Percentiles rank a stretch among this genome's conserved stretches.
Conservation (phyloP, 1,140 invertebrate genomes). For the Drosophila ercepeae region DNA sequence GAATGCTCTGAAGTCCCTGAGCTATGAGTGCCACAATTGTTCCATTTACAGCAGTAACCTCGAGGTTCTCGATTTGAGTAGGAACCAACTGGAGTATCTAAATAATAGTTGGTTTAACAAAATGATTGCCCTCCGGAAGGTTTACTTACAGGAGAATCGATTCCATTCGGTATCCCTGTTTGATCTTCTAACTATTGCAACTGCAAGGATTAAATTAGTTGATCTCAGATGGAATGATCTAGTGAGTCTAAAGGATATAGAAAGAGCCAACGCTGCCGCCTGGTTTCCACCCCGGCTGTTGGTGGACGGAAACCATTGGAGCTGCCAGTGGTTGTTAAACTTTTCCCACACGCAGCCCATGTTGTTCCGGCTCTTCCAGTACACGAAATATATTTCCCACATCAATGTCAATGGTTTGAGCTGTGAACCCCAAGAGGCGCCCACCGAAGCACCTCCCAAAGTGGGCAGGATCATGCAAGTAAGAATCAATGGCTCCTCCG, state of each 20-base stretch:
- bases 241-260: constrained; percentile 22
- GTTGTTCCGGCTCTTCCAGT: constrained; percentile 69
- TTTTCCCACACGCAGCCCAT: constrained; percentile 68
- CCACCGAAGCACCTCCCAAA: constrained; percentile 1
- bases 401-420: constrained; percentile 80
- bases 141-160: constrained; percentile 52
- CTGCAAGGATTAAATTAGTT: constrained; percentile 12
- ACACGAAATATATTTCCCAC: constrained; percentile 75
- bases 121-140: constrained; percentile 31
- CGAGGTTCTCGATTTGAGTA: constrained; percentile 56
- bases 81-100: constrained; percentile 50
- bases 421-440: constrained; percentile 47
- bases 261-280: neutral
- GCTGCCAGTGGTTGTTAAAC: constrained; percentile 74
- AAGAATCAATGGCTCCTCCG: constrained; percentile 6
- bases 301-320: constrained; percentile 77
- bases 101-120: constrained; percentile 50
- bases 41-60: constrained; percentile 8
- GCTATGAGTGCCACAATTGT: neutral
- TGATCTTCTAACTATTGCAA: constrained; percentile 32
- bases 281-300: constrained; percentile 40
- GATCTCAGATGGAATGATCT: constrained; percentile 62
- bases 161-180: constrained; percentile 39
- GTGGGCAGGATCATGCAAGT: constrained; percentile 27
- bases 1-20: constrained; percentile 50